phyloP scores from a whole-genome alignment of 2,888 invertebrate species.

The Drosophila flavopinicola region DNA sequence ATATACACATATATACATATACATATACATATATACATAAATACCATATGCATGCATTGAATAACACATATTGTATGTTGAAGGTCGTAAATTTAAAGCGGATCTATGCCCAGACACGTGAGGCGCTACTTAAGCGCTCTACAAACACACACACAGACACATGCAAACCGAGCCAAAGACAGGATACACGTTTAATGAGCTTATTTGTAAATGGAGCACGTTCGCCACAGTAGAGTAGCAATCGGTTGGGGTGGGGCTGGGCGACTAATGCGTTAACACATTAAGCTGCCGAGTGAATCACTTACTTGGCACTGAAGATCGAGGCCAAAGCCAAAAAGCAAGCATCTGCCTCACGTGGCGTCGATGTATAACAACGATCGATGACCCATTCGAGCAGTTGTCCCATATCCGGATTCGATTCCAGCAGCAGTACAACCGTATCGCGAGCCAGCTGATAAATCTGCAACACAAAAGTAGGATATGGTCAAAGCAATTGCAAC shows the following conservation, averaged over 20 bases:
- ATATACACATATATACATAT: not conserved
- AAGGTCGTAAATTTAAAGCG: constrained; percentile 44
- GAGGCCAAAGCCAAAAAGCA: constrained; percentile 98
- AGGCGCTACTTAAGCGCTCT: constrained; percentile 48
- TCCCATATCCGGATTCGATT: constrained; percentile 97
- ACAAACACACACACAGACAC: constrained; percentile 2
- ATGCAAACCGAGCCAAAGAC: too few relatives aligned
- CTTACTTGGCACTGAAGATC: constrained; percentile 97
- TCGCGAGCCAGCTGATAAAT: constrained; percentile 96
- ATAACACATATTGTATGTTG: constrained; percentile 14
- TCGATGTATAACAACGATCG: constrained; percentile 97
- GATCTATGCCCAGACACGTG: constrained; percentile 49
- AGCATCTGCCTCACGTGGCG: constrained; percentile 95
- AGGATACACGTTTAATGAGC: constrained; percentile 35
- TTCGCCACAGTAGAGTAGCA: not conserved
- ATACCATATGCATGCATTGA: constrained; percentile 3
- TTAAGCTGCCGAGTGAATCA: constrained; percentile 30
- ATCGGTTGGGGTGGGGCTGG: not conserved
- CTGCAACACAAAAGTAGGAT: constrained; percentile 84
- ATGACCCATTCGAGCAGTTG: constrained; percentile 98
- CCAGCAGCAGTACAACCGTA: constrained; percentile 95
- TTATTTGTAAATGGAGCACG: constrained; percentile 46
- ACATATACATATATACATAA: not conserved
- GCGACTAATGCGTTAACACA: constrained; percentile 51
- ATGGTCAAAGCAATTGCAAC: not conserved